Evolutionary conservation across 2,797 vertebrate genomes (phyloP).

Genomic region (Ctenopoma kingsleyae): DNA sequence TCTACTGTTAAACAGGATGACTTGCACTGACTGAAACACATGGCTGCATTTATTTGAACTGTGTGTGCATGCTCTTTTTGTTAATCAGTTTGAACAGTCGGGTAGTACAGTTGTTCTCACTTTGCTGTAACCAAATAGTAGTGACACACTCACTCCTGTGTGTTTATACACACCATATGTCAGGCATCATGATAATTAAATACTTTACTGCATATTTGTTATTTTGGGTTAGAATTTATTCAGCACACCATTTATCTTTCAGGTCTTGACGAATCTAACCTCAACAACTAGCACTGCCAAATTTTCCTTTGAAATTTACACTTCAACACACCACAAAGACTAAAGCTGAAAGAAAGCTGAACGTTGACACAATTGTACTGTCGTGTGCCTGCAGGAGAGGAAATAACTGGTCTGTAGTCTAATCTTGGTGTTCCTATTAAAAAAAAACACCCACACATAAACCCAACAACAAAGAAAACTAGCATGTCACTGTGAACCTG

Average conservation of each 20-base stretch:
- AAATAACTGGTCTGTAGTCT: not conserved
- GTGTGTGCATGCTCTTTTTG: constrained; percentile 20
- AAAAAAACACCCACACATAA: not conserved
- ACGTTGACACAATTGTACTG: not conserved
- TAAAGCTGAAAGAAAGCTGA: not conserved
- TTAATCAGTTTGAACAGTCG: constrained; percentile 33
- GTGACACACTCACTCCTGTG: constrained; percentile 51
- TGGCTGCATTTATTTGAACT: not conserved
- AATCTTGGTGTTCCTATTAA: not conserved
- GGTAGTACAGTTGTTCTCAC: constrained; percentile 72
- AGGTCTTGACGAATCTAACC: constrained; percentile 7
- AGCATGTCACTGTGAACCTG: not conserved
- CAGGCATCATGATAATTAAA: constrained; percentile 15
- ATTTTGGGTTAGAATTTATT: constrained; percentile 13
- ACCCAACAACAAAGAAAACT: not conserved
- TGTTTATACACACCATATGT: constrained; percentile 28
- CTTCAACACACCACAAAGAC: constrained; percentile 2
- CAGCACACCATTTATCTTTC: constrained; percentile 23
- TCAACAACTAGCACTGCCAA: not conserved
- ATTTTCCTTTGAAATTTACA: not conserved
- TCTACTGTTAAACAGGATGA: not conserved
- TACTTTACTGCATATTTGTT: constrained; percentile 4
- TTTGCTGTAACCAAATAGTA: constrained; percentile 70
- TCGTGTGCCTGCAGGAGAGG: not conserved
- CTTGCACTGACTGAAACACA: not conserved